phyloP scores from a whole-genome alignment of 2,797 vertebrate species.

The Ctenochaetus hawaiiensis region DNA sequence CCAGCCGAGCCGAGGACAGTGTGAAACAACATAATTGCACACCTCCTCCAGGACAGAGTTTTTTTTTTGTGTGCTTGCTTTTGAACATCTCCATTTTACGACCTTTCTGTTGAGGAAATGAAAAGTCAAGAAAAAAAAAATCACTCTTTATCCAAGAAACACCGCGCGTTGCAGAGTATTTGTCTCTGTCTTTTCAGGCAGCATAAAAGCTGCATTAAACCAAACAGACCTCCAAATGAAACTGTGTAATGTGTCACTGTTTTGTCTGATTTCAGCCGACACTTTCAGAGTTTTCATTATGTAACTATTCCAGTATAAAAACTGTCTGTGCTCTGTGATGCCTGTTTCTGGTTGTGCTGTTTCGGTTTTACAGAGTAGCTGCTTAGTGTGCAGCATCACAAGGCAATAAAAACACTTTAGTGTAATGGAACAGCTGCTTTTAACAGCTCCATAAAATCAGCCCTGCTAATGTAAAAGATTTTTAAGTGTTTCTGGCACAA shows the following conservation, averaged over 20 bases:
- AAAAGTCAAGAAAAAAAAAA: constrained; percentile 31
- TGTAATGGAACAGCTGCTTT: constrained; percentile 54
- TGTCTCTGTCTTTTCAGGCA: constrained; percentile 23
- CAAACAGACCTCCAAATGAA: constrained; percentile 46
- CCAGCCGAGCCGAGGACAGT: constrained; percentile 35
- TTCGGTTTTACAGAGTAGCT: constrained; percentile 17
- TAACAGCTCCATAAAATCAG: constrained; percentile 42
- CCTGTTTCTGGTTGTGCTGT: not conserved
- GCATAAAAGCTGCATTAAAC: constrained; percentile 34
- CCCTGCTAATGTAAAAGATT: constrained; percentile 23
- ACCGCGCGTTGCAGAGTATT: constrained; percentile 19
- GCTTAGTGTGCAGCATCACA: constrained; percentile 25
- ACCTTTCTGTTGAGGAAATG: constrained; percentile 29
- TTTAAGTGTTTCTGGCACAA: constrained; percentile 25
- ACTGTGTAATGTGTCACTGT: constrained; percentile 31
- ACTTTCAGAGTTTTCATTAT: constrained; percentile 37
- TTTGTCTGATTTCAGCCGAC: constrained; percentile 31
- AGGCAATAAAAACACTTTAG: constrained; percentile 41
- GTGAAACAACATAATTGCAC: constrained; percentile 51
- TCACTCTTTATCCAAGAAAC: constrained; percentile 27
- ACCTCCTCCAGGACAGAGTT: constrained; percentile 14
- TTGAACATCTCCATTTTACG: constrained; percentile 45
- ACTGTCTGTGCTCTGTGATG: constrained; percentile 6
- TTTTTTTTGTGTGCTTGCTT: constrained; percentile 7
- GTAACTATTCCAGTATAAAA: not conserved